A percentile compares a stretch with the other conserved stretches of the same genome.
phyloP scores from a whole-genome alignment of 1,140 invertebrate species.

The Drosophila bipectinata region DNA sequence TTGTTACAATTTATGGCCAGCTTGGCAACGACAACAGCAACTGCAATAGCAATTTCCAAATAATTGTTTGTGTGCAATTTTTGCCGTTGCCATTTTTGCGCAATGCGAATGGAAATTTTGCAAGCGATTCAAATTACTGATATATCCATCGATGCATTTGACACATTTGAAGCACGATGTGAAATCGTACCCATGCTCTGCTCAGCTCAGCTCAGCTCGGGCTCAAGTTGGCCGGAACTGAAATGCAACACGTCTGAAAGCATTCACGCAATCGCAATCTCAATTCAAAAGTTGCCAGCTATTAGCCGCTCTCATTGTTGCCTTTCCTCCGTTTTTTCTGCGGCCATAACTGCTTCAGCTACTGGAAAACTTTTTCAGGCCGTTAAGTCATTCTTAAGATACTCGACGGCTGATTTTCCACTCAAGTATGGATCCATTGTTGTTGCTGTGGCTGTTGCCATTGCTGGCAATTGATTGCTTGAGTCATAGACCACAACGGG shows the following conservation, averaged over 20 bases:
- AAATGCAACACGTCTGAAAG: constrained; percentile 63
- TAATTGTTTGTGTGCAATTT: constrained; percentile 56
- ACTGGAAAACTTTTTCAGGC: constrained; percentile 59
- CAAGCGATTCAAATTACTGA: constrained; percentile 73
- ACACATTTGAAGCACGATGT: constrained; percentile 59
- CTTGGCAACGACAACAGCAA: constrained; percentile 36
- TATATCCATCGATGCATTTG: constrained; percentile 73
- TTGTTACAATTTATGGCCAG: constrained; percentile 76
- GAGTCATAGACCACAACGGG: constrained; percentile 76
- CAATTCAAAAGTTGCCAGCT: constrained; percentile 57
- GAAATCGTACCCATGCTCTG: constrained; percentile 26
- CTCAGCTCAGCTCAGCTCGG: neutral
- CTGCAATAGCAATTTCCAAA: constrained; percentile 56
- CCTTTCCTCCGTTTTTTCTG: constrained; percentile 28
- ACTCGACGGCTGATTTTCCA: constrained; percentile 71
- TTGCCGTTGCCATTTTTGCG: constrained; percentile 58
- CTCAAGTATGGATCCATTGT: constrained; percentile 59
- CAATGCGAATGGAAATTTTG: constrained; percentile 75
- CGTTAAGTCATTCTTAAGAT: constrained; percentile 79
- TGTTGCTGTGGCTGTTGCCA: constrained; percentile 29
- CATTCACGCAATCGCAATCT: constrained; percentile 59
- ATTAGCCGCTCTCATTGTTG: constrained; percentile 68
- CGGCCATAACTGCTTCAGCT: constrained; percentile 4
- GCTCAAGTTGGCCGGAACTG: constrained; percentile 61
- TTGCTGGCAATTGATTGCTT: constrained; percentile 74